Conservation (phyloP, 2,888 invertebrate genomes). For the Spodoptera exigua region DNA sequence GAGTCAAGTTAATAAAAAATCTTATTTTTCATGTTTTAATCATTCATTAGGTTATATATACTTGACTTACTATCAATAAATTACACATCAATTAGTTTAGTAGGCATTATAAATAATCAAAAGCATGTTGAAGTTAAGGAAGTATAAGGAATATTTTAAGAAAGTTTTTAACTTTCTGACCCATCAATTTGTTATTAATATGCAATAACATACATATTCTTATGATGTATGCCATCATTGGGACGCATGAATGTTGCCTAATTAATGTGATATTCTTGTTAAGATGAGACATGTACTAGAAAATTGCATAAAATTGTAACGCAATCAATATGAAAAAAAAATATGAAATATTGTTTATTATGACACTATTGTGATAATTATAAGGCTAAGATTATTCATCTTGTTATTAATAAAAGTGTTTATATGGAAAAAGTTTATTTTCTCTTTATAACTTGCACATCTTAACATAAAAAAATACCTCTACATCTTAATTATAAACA, state of each 20-base stretch:
- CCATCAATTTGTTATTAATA: no score
- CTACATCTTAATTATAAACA: slow-evolving; percentile 3
- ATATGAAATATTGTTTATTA: slow-evolving; percentile 33
- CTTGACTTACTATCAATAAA: no score
- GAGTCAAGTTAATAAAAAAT: no score
- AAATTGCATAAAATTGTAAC: slow-evolving; percentile 40
- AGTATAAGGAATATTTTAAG: no score
- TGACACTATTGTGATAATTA: slow-evolving; percentile 51
- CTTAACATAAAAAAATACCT: slow-evolving; percentile 1
- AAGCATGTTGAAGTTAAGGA: no score
- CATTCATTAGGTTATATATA: no score
- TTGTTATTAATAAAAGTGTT: slow-evolving; percentile 47
- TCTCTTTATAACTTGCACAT: slow-evolving; percentile 12
- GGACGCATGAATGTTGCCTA: slow-evolving; percentile 28
- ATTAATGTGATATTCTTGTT: slow-evolving; percentile 64
- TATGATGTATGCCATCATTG: slow-evolving; percentile 15
- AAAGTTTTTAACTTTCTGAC: no score
- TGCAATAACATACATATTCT: slow-evolving; percentile 8
- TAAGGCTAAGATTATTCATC: slow-evolving; percentile 41
- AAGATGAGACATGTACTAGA: slow-evolving; percentile 31
- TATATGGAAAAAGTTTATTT: slow-evolving; percentile 13
- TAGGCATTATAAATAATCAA: no score
- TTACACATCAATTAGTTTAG: no score
- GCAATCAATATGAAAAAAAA: slow-evolving; percentile 30
- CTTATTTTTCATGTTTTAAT: no score